Evolutionary conservation across 2,888 invertebrate genomes (phyloP).

Genomic region (Archips crataeganus): DNA sequence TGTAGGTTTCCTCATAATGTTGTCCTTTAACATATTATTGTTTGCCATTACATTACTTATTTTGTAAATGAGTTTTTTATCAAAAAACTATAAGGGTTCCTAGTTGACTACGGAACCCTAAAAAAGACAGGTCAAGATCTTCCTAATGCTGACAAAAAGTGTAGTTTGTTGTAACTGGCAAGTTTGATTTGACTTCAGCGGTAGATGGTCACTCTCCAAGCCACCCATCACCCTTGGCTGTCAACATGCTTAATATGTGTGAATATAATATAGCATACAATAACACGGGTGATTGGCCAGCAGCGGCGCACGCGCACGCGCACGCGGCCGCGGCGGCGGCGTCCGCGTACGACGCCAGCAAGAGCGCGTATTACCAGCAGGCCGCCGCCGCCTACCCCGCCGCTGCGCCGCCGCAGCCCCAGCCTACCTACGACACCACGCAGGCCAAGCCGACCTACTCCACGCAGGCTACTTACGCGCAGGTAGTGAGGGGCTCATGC

Average conservation of each 20-base stretch:
- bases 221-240: background rate
- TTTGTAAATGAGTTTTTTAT: too few species aligned
- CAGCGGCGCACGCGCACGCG: constrained; percentile 79
- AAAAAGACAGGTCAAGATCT: too few species aligned
- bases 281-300: constrained; percentile 49
- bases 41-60: too few species aligned
- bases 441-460: constrained; percentile 90
- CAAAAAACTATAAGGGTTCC: too few species aligned
- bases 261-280: constrained; percentile 23
- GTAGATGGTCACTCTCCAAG: background rate
- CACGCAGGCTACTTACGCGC: constrained; percentile 89
- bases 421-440: constrained; percentile 85
- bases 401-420: constrained; percentile 86
- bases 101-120: too few species aligned
- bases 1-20: too few species aligned
- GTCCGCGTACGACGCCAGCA: constrained; percentile 92
- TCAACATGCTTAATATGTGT: background rate
- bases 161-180: too few species aligned
- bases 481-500: constrained; percentile 62
- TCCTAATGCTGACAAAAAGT: too few species aligned
- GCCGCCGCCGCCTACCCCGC: constrained; percentile 89
- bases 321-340: constrained; percentile 84
- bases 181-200: too few species aligned
- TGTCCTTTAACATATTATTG: too few species aligned
- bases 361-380: constrained; percentile 94